Conservation (phyloP, 2,113 vertebrate genomes). For the Bucco capensis region DNA sequence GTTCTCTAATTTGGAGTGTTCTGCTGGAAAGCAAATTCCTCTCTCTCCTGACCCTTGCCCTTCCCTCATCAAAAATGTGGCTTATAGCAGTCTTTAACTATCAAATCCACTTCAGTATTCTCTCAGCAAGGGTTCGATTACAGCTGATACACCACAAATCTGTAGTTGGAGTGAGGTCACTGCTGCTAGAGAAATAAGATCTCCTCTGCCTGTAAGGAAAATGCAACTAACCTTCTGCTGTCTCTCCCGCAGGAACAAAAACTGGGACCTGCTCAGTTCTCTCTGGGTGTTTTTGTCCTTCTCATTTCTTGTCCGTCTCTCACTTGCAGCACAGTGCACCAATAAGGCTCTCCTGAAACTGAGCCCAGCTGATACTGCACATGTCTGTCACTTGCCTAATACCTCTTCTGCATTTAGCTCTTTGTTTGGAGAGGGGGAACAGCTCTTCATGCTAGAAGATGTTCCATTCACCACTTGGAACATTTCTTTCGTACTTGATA, state of each 20-base stretch:
- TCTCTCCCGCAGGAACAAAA: slow-evolving; percentile 70
- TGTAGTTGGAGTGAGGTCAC: slow-evolving; percentile 60
- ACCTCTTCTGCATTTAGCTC: slow-evolving; percentile 48
- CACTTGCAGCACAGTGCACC: not conserved
- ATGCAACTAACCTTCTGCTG: slow-evolving; percentile 68
- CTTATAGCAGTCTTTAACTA: slow-evolving; percentile 58
- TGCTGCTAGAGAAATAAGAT: slow-evolving; percentile 50
- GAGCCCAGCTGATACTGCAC: slow-evolving; percentile 30
- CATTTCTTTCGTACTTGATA: slow-evolving; percentile 25
- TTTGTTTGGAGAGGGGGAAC: slow-evolving; percentile 50
- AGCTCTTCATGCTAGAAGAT: slow-evolving; percentile 54
- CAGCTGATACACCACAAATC: slow-evolving; percentile 43
- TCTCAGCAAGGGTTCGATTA: slow-evolving; percentile 54
- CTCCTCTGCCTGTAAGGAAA: slow-evolving; percentile 50
- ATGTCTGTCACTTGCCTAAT: slow-evolving; percentile 57
- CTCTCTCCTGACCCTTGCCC: not conserved
- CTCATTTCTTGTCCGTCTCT: slow-evolving; percentile 53
- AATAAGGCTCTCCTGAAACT: slow-evolving; percentile 6
- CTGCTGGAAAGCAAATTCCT: slow-evolving; percentile 48
- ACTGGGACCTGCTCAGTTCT: slow-evolving; percentile 44
- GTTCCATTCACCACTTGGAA: slow-evolving; percentile 27
- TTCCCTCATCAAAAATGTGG: slow-evolving; percentile 31
- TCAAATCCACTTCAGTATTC: slow-evolving; percentile 54
- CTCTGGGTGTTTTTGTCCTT: slow-evolving; percentile 48
- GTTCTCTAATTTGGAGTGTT: slow-evolving; percentile 35